phyloP scores from a whole-genome alignment of 2,797 vertebrate species.

The Sternarchorhynchus goeldii region DNA sequence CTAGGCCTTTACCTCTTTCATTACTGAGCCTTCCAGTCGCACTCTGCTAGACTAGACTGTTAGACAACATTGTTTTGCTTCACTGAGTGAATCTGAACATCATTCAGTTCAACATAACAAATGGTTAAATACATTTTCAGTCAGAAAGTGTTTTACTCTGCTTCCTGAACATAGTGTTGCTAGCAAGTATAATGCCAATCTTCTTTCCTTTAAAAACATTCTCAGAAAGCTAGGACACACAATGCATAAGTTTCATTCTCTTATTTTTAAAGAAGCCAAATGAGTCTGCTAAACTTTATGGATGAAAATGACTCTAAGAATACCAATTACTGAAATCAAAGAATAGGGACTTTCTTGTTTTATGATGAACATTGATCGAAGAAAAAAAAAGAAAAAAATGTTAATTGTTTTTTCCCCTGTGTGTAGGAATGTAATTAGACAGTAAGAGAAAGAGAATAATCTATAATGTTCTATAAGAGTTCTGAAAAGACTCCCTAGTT shows the following conservation, averaged over 20 bases:
- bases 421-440: constrained; percentile 50
- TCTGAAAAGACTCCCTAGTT: constrained; percentile 46
- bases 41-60: background rate
- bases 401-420: constrained; percentile 50
- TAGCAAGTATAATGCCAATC: constrained; percentile 25
- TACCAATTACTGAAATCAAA: constrained; percentile 53
- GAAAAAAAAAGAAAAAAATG: constrained; percentile 43
- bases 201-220: background rate
- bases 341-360: constrained; percentile 42
- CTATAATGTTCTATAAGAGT: constrained; percentile 43
- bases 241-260: constrained; percentile 13
- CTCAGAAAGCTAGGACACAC: constrained; percentile 32
- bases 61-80: background rate
- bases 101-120: background rate
- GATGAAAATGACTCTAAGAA: constrained; percentile 46
- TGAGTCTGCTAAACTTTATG: constrained; percentile 36
- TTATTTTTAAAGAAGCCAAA: constrained; percentile 28
- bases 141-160: constrained; percentile 19
- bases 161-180: constrained; percentile 1
- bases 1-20: constrained; percentile 28
- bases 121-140: constrained; percentile 12
- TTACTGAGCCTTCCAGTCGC: constrained; percentile 37
- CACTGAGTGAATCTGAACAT: background rate
- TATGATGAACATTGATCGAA: constrained; percentile 52
- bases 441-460: constrained; percentile 48